Percentiles rank a stretch among this genome's conserved stretches.
phyloP scores from a whole-genome alignment of 2,113 vertebrate species.

The Phoenicopterus ruber region DNA sequence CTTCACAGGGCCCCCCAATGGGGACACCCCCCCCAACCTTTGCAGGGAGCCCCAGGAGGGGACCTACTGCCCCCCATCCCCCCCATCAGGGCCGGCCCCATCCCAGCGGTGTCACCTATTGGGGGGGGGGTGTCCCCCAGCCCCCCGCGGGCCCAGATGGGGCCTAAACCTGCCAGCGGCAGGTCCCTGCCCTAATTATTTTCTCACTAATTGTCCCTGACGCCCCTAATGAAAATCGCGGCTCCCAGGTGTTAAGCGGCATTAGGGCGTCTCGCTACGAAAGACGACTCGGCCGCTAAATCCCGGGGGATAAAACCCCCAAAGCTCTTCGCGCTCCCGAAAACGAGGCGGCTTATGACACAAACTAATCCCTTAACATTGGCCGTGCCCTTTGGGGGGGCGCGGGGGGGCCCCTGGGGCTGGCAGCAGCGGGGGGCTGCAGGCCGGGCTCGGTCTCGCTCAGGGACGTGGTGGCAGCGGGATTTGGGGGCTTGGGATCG shows the following conservation, averaged over 20 bases:
- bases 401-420: neutral
- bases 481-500: too few species aligned
- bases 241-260: constrained; percentile 73
- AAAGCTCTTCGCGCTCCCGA: constrained; percentile 77
- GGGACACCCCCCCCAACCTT: neutral
- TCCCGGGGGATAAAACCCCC: constrained; percentile 72
- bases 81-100: neutral
- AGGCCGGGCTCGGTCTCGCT: neutral
- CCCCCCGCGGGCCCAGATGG: neutral
- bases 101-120: neutral
- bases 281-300: constrained; percentile 70
- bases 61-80: neutral
- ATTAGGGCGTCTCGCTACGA: constrained; percentile 45
- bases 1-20: too few species aligned
- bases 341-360: constrained; percentile 83
- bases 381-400: neutral
- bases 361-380: constrained; percentile 72
- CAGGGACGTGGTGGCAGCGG: neutral
- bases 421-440: too few species aligned
- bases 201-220: constrained; percentile 76
- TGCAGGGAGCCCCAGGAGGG: neutral
- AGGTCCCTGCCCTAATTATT: constrained; percentile 59
- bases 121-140: neutral
- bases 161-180: neutral
- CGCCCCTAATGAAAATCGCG: constrained; percentile 75